Conservation (phyloP, 2,888 invertebrate species). For the Podotricha telesiphe region DNA sequence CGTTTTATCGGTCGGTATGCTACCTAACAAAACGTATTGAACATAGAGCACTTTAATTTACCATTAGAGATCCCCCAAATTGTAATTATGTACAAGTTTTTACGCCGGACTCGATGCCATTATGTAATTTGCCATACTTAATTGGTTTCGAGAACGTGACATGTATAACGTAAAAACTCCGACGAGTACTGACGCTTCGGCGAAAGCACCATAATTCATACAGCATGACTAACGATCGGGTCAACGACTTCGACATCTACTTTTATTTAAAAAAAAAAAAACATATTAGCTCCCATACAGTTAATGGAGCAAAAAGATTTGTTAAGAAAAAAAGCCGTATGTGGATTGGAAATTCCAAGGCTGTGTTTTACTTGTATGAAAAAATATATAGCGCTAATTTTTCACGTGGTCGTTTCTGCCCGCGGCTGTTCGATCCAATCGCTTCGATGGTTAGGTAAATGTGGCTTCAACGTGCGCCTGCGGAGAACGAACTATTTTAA, state of each 20-base stretch:
- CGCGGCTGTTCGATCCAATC: constrained; percentile 17
- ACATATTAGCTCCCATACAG: constrained; percentile 31
- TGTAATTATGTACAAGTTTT: constrained; percentile 25
- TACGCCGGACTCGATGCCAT: constrained; percentile 27
- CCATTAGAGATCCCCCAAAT: constrained; percentile 21
- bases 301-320: constrained; percentile 37
- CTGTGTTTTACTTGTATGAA: constrained; percentile 23
- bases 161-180: constrained; percentile 38
- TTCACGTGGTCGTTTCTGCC: constrained; percentile 21
- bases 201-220: constrained; percentile 46
- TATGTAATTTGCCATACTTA: constrained; percentile 43
- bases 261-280: constrained; percentile 26
- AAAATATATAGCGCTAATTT: constrained; percentile 24
- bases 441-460: constrained; percentile 16
- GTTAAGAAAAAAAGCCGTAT: constrained; percentile 27
- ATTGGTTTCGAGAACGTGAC: constrained; percentile 45
- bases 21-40: neutral
- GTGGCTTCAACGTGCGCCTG: constrained; percentile 3
- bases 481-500: constrained; percentile 8
- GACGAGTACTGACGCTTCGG: constrained; percentile 32
- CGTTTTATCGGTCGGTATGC: too few species aligned
- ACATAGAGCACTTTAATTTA: neutral
- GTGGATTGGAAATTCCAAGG: constrained; percentile 23
- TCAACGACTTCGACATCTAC: constrained; percentile 33
- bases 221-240: constrained; percentile 45